Percentiles rank a stretch among this genome's conserved stretches.
Conservation (phyloP, 2,888 invertebrate species). For the Leucoma salicis region DNA sequence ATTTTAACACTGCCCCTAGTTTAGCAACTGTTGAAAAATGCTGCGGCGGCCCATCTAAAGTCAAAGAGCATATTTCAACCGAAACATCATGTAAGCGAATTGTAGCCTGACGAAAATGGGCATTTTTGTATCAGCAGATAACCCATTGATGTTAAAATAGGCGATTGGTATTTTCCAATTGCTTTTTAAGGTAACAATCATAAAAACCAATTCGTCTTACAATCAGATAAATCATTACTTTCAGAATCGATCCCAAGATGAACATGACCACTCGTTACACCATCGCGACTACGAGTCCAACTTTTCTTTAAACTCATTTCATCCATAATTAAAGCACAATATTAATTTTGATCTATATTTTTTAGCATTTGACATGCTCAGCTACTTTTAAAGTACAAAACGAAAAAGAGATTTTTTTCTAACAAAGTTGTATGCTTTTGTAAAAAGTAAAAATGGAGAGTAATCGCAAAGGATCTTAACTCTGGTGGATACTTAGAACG, state of each 20-base stretch:
- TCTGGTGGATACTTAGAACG: no score
- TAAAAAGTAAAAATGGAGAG: no score
- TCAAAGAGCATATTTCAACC: constrained; percentile 8
- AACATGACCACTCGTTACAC: constrained; percentile 7
- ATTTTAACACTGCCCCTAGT: constrained; percentile 9
- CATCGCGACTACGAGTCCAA: constrained; percentile 11
- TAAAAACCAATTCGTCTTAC: constrained; percentile 4
- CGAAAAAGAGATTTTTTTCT: no score
- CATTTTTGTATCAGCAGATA: constrained; percentile 8
- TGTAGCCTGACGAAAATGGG: constrained; percentile 5
- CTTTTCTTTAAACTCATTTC: constrained; percentile 13
- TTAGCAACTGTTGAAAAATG: constrained; percentile 11
- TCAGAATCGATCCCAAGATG: constrained; percentile 12
- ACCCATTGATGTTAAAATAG: constrained; percentile 11
- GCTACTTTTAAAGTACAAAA: no score
- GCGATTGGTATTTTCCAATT: constrained; percentile 1
- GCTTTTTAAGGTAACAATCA: neutral
- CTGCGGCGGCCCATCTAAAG: constrained; percentile 12
- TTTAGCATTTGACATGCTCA: no score
- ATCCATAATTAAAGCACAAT: constrained; percentile 12
- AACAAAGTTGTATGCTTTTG: no score
- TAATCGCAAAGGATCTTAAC: no score
- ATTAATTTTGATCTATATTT: constrained; percentile 8
- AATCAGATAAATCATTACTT: constrained; percentile 1
- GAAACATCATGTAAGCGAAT: constrained; percentile 11